phyloP scores from a whole-genome alignment of 2,113 vertebrate species.

The Peromyscus maniculatus region DNA sequence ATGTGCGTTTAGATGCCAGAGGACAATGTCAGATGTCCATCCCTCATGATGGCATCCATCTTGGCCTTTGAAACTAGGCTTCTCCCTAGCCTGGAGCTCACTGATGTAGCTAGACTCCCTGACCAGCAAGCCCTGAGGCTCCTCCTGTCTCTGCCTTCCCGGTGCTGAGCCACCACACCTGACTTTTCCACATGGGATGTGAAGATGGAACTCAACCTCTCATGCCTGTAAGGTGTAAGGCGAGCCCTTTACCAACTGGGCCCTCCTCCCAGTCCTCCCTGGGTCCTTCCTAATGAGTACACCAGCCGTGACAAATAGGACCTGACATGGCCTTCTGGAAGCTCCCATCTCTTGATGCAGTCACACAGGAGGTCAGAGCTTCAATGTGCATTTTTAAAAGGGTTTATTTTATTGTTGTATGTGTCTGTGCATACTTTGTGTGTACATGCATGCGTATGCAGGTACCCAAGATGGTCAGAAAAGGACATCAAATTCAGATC shows the following conservation, averaged over 20 bases:
- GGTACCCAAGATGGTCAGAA: not conserved
- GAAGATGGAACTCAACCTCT: not conserved
- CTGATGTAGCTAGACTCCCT: not conserved
- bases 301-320: not conserved
- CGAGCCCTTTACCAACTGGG: not conserved
- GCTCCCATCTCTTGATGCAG: not conserved
- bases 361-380: not conserved
- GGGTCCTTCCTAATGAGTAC: not conserved
- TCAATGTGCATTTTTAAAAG: not conserved
- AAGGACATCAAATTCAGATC: not conserved
- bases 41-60: not conserved
- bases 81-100: not conserved
- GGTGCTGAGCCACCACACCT: no score
- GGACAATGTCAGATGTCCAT: not conserved
- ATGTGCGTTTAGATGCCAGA: not conserved
- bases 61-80: not conserved
- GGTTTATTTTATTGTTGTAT: not conserved
- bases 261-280: not conserved
- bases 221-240: not conserved
- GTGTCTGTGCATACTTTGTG: not conserved
- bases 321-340: not conserved
- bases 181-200: not conserved
- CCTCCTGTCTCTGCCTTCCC: not conserved
- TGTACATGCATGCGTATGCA: not conserved
- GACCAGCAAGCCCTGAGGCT: not conserved